Evolutionary conservation across 1,140 invertebrate species (phyloP), one percentile per base, ranked within the genome.

Genomic region (Zaprionus taronus): DNA sequence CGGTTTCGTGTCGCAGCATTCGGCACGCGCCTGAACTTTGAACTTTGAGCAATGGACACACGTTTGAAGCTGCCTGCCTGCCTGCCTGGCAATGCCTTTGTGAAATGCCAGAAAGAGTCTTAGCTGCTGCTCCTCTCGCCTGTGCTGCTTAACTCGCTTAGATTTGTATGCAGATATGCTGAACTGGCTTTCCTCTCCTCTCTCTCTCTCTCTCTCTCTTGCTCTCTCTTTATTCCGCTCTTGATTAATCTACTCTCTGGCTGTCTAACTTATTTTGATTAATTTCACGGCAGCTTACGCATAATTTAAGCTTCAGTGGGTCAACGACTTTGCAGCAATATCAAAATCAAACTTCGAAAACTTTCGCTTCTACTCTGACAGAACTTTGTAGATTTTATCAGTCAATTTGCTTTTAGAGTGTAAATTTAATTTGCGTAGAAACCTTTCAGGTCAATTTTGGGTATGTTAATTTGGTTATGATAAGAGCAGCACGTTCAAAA

Each of bases 21-120:
- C 41, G 71, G 65, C 84, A 87, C 74, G 81, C 78, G 81, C 71
- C 84, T 89, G 69, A 87, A 89, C 81, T 84, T 84, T 89, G 81
- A 90, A 90, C 85, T 90, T 89, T 77, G 51, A 3, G n/a, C 63
- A 73, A 11, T 44, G 60, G 63, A 66, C 63, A 67, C 70, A 72
- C 51, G 41, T 4, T 22, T 44, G 24, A 26, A 31, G 55, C 9
- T 11, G 34, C 31, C 66, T 51, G 49, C 28, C 15, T 2, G 44
- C 7, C 14, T 41, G 17, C 34, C 34, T 5, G 12, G 9, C 31
- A 34, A 0, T 14, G 47, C 9, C 57, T 20, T 34, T 28, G 34
- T 12, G 44, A 20, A n/a, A 51, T 51, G 17, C 49, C 49, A 20
- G 49, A 9, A 5, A 12, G 20, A 24, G 41, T 47, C 7, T 15